Evolutionary conservation across 2,797 vertebrate species (phyloP).

Genomic region (Alfaro cultratus): DNA sequence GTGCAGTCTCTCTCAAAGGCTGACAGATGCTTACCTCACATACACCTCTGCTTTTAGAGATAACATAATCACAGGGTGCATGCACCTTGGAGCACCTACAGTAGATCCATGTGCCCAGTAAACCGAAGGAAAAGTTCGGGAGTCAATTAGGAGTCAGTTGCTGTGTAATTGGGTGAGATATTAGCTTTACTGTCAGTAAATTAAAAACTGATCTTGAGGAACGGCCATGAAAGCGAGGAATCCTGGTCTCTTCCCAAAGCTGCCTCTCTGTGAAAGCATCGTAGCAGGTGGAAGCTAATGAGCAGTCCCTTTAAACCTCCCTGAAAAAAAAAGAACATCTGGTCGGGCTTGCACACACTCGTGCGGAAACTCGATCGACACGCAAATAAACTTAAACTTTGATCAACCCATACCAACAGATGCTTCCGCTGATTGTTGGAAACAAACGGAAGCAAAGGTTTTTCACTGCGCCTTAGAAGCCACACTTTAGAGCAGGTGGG

Average conservation of each 20-base stretch:
- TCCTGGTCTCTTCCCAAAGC: conserved; percentile 44
- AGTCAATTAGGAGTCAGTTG: conserved; percentile 83
- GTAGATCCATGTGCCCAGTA: conserved; percentile 67
- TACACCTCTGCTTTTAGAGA: conserved; percentile 47
- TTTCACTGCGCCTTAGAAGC: conserved; percentile 15
- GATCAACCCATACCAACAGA: conserved; percentile 1
- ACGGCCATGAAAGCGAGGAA: conserved; percentile 58
- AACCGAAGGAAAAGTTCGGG: conserved; percentile 64
- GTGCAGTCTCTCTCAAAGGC: background rate
- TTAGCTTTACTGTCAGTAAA: conserved; percentile 84
- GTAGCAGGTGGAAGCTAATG: conserved; percentile 66
- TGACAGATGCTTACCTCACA: conserved; percentile 6
- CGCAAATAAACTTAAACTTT: conserved; percentile 9
- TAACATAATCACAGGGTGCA: conserved; percentile 58
- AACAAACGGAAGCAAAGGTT: conserved; percentile 6
- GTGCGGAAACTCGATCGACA: conserved; percentile 9
- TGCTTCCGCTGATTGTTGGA: background rate
- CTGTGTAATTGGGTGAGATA: conserved; percentile 86
- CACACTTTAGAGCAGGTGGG: conserved; percentile 40
- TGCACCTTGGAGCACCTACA: conserved; percentile 61
- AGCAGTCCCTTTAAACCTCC: conserved; percentile 44
- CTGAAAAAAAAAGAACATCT: conserved; percentile 59
- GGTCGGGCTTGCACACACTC: conserved; percentile 29
- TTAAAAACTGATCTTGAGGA: conserved; percentile 85
- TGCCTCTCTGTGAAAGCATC: conserved; percentile 38